Percentiles rank a stretch among this genome's conserved stretches.
Evolutionary conservation across 2,888 invertebrate species (phyloP).

Genomic region (Ormyrus rosae): DNA sequence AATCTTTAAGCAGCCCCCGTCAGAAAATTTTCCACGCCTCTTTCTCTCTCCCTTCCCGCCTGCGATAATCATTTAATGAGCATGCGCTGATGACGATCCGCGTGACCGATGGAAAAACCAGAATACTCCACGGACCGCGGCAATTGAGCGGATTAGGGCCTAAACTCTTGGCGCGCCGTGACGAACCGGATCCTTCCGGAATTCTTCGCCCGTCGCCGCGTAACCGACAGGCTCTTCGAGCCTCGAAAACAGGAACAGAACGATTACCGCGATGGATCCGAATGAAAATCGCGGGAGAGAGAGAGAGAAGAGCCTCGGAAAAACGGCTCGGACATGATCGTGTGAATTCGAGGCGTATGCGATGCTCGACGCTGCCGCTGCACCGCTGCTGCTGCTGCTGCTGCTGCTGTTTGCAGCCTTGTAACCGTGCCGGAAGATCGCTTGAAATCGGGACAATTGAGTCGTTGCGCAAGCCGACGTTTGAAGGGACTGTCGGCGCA

Average conservation of each 20-base stretch:
- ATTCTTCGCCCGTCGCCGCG: neutral
- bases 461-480: slow-evolving; percentile 13
- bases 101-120: slow-evolving; percentile 2
- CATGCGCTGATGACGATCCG: too few relatives aligned
- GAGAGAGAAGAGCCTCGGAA: neutral
- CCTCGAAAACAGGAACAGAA: slow-evolving; percentile 69
- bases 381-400: too few relatives aligned
- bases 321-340: slow-evolving; percentile 8
- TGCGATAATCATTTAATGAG: too few relatives aligned
- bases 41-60: too few relatives aligned
- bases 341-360: too few relatives aligned
- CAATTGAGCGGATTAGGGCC: slow-evolving; percentile 24
- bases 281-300: slow-evolving; percentile 64
- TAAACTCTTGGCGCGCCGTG: neutral
- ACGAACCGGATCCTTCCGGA: slow-evolving; percentile 37
- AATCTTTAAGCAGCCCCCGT: too few relatives aligned
- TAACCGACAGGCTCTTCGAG: neutral
- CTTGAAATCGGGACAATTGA: slow-evolving; percentile 4
- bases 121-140: neutral
- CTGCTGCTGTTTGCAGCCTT: too few relatives aligned
- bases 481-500: neutral
- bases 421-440: neutral
- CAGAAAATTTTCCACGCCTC: too few relatives aligned
- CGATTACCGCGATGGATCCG: slow-evolving; percentile 65
- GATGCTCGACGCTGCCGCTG: too few relatives aligned